Evolutionary conservation across 2,797 vertebrate genomes (phyloP), one percentile per base, ranked within the genome.

Genomic region (Neosilurus hyrtlii): DNA sequence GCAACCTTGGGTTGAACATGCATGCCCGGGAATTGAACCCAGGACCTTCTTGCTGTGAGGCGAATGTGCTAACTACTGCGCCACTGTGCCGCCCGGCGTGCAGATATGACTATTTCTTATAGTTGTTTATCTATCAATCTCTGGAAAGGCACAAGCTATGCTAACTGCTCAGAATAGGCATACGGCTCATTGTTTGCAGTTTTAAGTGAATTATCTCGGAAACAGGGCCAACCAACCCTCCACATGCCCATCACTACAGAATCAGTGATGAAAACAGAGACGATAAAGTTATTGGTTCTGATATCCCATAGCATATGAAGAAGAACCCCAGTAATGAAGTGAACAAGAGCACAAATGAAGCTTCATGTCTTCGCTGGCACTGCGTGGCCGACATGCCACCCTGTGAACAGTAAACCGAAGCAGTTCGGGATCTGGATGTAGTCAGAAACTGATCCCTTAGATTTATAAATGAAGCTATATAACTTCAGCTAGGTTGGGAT

Each of bases 401-500:
- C 73, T 59, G 20, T 61, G 67, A 73, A 5, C 68, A 61, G 56
- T 63, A 61, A 22, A 70, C 56, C 62, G 5, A 15, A 68, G 9
- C 54, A 77, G 18, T 68, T 54, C 37, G 2, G 37, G 37, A 43
- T n/a, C n/a, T 67, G 30, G 49, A 20, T 66, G 9, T 6, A 37
- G 37, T 54, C 24, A 37, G 20, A 43, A 82, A 12, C 56, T 66
- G 15, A 57, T 37, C 14, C 30, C 2, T 6, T 72, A 7, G 4
- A 30, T 37, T 22, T 26, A 24, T 20, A 79, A 79, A 78, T n/a
- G 52, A 52, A 30, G 61, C 61, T 20, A 62, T 78, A 65, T 51
- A 63, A 78, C 75, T 78, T 78, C n/a, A 24, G 8, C n/a, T 3
- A 77, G 2, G 26, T 63, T 65, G 4, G 9, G 52, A 79, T 9